These are phyloP conservation scores for Mythimna impura DNA, from an alignment of 2,888 invertebrate genomes.

Conservation along the genomic window DNA sequence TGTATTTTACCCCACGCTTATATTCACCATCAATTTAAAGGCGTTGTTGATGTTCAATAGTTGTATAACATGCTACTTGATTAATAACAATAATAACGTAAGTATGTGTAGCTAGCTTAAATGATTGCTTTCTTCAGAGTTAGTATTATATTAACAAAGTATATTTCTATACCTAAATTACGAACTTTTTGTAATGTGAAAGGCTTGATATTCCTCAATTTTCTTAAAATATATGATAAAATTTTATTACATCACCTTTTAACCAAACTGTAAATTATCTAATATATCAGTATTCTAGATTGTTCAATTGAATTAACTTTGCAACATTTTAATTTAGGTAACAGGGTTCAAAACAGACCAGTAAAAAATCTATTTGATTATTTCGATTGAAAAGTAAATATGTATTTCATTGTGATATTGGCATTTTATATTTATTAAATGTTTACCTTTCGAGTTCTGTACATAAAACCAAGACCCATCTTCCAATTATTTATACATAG, in stretches of 20 bases:
- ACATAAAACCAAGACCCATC: conserved; percentile 49
- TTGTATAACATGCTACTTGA: conserved; percentile 22
- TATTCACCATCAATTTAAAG: conserved; percentile 19
- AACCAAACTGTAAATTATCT: neutral
- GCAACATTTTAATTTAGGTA: conserved; percentile 26
- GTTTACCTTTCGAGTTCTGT: conserved; percentile 31
- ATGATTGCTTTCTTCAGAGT: conserved; percentile 33
- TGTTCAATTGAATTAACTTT: conserved; percentile 20
- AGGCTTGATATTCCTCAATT: conserved; percentile 32
- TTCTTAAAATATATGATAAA: conserved; percentile 2
- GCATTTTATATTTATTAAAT: conserved; percentile 38
- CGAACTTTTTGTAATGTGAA: conserved; percentile 27
- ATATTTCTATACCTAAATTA: conserved; percentile 36
- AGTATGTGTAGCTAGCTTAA: conserved; percentile 27
- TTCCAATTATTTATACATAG: conserved; percentile 29
- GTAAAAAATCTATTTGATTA: conserved; percentile 1
- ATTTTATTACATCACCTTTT: neutral
- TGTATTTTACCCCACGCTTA: conserved; percentile 19
- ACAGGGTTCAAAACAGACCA: conserved; percentile 17
- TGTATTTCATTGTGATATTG: conserved; percentile 48
- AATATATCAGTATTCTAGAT: conserved; percentile 22
- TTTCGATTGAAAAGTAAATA: conserved; percentile 12
- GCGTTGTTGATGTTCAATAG: conserved; percentile 18
- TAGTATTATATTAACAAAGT: conserved; percentile 31
- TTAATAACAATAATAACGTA: conserved; percentile 9